Evolutionary conservation across 2,113 vertebrate genomes (phyloP), one percentile per base, ranked within the genome.

Genomic region (Ptilorrhoa leucosticta): DNA sequence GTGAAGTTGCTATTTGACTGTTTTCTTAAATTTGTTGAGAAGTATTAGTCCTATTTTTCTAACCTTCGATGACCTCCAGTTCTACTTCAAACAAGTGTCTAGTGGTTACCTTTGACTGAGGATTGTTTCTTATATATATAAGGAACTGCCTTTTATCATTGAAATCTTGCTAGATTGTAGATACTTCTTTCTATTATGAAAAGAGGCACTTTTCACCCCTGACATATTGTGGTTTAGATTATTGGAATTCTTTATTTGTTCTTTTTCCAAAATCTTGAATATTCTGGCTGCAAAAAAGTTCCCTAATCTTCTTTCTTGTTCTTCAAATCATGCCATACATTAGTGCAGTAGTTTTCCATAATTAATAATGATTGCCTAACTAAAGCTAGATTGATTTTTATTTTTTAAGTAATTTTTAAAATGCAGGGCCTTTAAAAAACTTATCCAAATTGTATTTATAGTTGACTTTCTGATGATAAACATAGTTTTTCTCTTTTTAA

Each of bases 71-170:
- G 64, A 94, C 72, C 65, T 94, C 31, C 51, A 83, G 5, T 94
- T 97, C 90, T 85, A 89, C 73, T 97, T 97, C 63, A 96, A 92
- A 95, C 8, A 72, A 15, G 27, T 89, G 87, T 83, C 75, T 53
- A 69, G 39, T 61, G 44, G 27, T 90, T 96, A 83, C 73, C 53
- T 96, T 96, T 95, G 89, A 90, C 26, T 77, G 65, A 91, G 66
- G 71, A 95, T 91, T 97, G 24, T 95, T 98, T 95, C 72, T 92
- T 65, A 15, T 89, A 44, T 91, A 50, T 66, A 45, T 94, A 71
- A 83, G 91, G 89, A 96, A 27, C 70, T 90, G 84, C 37, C 54
- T 97, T 96, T 95, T 97, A 87, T 96, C 60, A 85, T 11, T 47
- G 75, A 93, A 91, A 94, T 66, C 37, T 95, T 93, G 26, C 75